Base-by-base conservation (phyloP, 2,888 invertebrate genomes). In the Exephanes ischioxanthus region DNA sequence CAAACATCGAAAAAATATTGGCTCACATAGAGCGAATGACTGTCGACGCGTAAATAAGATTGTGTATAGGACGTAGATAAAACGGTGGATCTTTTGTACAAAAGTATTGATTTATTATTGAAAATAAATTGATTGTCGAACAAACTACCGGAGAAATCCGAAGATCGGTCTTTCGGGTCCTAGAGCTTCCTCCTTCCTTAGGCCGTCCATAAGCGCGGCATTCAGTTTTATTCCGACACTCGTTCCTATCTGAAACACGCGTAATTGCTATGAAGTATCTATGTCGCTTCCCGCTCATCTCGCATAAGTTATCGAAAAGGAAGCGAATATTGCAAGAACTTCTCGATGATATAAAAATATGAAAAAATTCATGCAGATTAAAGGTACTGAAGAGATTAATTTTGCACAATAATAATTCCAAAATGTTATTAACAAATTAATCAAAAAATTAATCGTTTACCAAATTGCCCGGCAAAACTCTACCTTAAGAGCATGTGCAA, bases 151-250 rank as follows among this genome's bases (percentile, higher is more conserved):
- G 30, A 95, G 93, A 90, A 95, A 95, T 70, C 95, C 95, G 89
- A 92, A 92, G 82, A 94, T 90, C 82, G 93, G 90, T 85, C 94
- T 94, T 58, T 93, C 93, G 22, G 90, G 89, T 58, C 94, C 94
- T 58, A 94, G 91, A 66, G 94, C 93, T 87, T 95, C 95, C 92
- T 97, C 97, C 82, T 95, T 94, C 87, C 95, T 92, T 3, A 98
- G 94, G 26, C 96, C 95, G 88, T 95, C 94, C 78, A 96, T 95
- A 30, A 98, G 94, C 33, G 96, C 95, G 89, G 95, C 94, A 92
- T 98, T 97, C 6, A 98, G 94, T 77, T 95, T 95, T 88, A 96
- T 95, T 0, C 97, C 97, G 81, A 97, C 96, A 90, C 95, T 95
- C 92, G 96, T 95, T 73, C 97, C 98, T 90, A 97, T 95, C 94